Conservation (phyloP, 2,113 vertebrate species). For the Vimba vimba region DNA sequence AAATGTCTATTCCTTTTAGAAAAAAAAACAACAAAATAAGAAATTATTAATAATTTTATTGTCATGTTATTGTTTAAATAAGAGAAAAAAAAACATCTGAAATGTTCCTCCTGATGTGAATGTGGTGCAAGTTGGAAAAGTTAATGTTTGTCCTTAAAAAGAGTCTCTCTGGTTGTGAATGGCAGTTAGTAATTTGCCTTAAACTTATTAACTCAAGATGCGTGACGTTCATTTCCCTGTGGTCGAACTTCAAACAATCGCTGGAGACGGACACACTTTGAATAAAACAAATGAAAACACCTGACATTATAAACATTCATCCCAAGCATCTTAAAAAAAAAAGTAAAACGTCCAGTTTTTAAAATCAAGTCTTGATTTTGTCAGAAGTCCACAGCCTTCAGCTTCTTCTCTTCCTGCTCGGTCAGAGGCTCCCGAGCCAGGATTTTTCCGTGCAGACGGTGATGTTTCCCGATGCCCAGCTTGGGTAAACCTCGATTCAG, state of each 20-base stretch:
- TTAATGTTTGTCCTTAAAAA: background rate
- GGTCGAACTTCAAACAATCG: background rate
- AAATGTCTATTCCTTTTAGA: too few relatives aligned
- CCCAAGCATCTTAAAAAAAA: slow-evolving; percentile 1
- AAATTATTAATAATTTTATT: background rate
- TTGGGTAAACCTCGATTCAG: slow-evolving; percentile 84
- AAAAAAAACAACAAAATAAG: background rate
- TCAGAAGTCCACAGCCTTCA: slow-evolving; percentile 71
- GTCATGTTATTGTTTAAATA: background rate
- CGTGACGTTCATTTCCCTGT: background rate
- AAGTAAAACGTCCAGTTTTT: background rate
- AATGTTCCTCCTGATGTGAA: background rate
- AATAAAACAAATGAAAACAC: background rate
- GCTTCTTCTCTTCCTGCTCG: slow-evolving; percentile 72
- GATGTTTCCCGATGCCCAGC: slow-evolving; percentile 85
- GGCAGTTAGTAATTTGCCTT: background rate
- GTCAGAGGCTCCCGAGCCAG: slow-evolving; percentile 75
- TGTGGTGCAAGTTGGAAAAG: background rate
- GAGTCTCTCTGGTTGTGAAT: background rate
- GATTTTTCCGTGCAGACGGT: slow-evolving; percentile 79
- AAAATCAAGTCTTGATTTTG: background rate
- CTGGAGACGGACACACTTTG: background rate
- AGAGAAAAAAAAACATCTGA: background rate
- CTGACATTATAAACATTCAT: background rate
- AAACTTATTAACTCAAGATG: background rate